These are phyloP conservation scores for Dipus sagitta DNA, from an alignment of 2,797 vertebrate genomes.

Conservation along the genomic window DNA sequence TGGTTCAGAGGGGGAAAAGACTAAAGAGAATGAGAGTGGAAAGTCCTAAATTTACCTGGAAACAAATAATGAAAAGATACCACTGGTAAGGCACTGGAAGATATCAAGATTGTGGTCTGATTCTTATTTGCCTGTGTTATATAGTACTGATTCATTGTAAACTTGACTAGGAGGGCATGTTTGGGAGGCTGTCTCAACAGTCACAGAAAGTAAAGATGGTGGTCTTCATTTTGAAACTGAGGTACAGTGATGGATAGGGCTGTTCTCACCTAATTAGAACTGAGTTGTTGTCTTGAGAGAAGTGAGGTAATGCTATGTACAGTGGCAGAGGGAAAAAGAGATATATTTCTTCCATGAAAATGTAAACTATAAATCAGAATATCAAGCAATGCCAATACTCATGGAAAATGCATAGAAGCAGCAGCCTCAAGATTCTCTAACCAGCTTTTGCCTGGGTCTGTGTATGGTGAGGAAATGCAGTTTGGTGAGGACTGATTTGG, in stretches of 20 bases:
- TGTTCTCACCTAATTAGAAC: accelerated
- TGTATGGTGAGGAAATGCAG: not conserved
- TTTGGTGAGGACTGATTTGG: not conserved
- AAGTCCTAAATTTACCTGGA: not conserved
- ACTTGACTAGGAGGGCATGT: not conserved
- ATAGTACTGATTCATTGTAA: not conserved
- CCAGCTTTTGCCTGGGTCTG: not conserved
- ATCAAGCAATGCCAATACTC: not conserved
- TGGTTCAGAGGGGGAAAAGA: not conserved
- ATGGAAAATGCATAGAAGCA: not conserved
- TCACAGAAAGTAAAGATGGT: not conserved
- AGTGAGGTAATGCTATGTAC: not conserved
- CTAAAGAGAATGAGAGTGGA: not conserved
- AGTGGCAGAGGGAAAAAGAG: not conserved
- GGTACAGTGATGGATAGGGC: not conserved
- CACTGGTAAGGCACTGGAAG: not conserved
- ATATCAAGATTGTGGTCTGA: not conserved
- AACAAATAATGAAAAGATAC: not conserved
- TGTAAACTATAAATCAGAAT: slow-evolving; percentile 16
- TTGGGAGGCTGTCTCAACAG: not conserved
- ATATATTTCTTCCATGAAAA: not conserved
- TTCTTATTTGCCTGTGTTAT: not conserved
- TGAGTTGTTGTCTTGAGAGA: not conserved
- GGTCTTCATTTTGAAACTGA: not conserved
- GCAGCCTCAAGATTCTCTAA: not conserved